phyloP scores from a whole-genome alignment of 2,888 invertebrate genomes.

The Biston stratarius region DNA sequence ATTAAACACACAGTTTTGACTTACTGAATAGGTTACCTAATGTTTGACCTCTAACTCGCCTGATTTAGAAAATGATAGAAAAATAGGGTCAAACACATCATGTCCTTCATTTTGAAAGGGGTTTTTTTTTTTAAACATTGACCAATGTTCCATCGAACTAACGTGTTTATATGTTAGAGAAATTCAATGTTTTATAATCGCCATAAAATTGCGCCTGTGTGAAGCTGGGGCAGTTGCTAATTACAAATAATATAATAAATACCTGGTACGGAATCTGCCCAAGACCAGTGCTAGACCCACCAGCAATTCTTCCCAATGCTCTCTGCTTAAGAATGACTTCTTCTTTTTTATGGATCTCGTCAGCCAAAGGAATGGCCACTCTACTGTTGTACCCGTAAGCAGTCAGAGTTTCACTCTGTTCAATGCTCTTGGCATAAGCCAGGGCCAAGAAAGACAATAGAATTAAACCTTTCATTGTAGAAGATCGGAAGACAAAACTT shows the following conservation, averaged over 20 bases:
- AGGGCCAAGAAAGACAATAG: conserved; percentile 16
- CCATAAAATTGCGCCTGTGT: no score
- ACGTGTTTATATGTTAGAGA: no score
- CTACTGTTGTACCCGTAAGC: conserved; percentile 15
- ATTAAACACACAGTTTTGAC: no score
- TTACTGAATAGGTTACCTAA: no score
- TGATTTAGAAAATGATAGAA: no score
- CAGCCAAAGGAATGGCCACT: conserved; percentile 19
- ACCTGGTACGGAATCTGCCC: conserved; percentile 49
- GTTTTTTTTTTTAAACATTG: no score
- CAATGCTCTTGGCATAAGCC: conserved; percentile 26
- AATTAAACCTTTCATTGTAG: conserved; percentile 16
- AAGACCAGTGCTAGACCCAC: conserved; percentile 37
- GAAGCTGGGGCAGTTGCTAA: no score
- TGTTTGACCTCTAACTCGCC: no score
- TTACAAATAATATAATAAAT: not conserved
- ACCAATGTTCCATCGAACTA: no score
- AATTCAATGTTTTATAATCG: no score
- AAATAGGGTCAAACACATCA: no score
- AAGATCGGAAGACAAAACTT: conserved; percentile 2
- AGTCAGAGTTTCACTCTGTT: conserved; percentile 14
- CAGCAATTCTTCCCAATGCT: conserved; percentile 43
- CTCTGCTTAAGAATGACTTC: conserved; percentile 10
- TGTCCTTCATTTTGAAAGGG: no score
- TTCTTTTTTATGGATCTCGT: conserved; percentile 33